These are phyloP conservation scores for Eubasilissa splendida DNA, from an alignment of 2,888 invertebrate species.

Conservation along the genomic window DNA sequence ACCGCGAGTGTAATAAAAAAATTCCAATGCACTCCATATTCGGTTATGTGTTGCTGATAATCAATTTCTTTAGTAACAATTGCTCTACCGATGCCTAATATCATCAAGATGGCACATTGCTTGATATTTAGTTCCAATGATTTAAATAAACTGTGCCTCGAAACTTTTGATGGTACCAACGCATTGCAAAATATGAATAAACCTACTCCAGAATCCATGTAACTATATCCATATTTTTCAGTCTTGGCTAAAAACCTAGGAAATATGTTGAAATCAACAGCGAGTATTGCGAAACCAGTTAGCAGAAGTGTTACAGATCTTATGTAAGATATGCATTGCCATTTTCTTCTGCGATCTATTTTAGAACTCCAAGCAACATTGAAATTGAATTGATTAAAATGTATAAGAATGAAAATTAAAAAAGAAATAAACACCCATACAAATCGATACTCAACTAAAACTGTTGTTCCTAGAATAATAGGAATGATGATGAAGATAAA, in stretches of 20 bases:
- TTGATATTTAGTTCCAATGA: slow-evolving; percentile 62
- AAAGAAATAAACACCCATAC: slow-evolving; percentile 56
- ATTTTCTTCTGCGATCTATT: slow-evolving; percentile 61
- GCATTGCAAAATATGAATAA: slow-evolving; percentile 88
- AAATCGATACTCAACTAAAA: slow-evolving; percentile 63
- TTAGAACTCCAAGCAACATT: slow-evolving; percentile 42
- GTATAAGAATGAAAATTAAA: slow-evolving; percentile 39
- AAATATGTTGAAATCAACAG: slow-evolving; percentile 93
- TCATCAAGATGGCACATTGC: slow-evolving; percentile 66
- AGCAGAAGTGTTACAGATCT: slow-evolving; percentile 81
- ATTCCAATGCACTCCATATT: slow-evolving; percentile 99
- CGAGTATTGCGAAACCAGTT: slow-evolving; percentile 88
- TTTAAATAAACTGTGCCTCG: slow-evolving; percentile 61
- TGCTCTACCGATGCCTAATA: slow-evolving; percentile 78
- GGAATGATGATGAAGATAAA: slow-evolving; percentile 73
- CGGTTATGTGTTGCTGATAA: slow-evolving; percentile 91
- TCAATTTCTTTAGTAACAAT: slow-evolving; percentile 76
- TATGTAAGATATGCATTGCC: slow-evolving; percentile 75
- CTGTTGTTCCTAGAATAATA: slow-evolving; percentile 73
- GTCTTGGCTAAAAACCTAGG: slow-evolving; percentile 92
- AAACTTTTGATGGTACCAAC: slow-evolving; percentile 76
- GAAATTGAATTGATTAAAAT: slow-evolving; percentile 41
- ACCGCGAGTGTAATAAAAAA: slow-evolving; percentile 95
- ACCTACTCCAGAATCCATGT: slow-evolving; percentile 98
- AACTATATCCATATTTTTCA: slow-evolving; percentile 85